A percentile compares a stretch with the other conserved stretches of the same genome.
Conservation (phyloP, 2,797 vertebrate species). For the Danio aesculapii region DNA sequence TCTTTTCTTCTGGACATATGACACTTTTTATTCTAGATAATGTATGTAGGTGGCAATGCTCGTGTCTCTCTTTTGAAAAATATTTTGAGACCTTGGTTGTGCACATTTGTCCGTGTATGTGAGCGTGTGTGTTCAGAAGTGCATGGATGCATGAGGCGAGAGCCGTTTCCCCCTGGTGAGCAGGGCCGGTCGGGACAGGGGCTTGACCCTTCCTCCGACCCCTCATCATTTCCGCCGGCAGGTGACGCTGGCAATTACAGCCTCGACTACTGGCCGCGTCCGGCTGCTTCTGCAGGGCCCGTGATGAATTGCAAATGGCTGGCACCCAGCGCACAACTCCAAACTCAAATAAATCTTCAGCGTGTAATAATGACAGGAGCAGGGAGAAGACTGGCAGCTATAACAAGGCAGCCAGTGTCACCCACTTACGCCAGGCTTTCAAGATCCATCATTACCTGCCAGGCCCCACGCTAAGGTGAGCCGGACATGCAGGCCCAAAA, state of each 20-base stretch:
- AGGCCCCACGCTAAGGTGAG: constrained; percentile 77
- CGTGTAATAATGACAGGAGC: constrained; percentile 91
- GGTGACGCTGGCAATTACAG: constrained; percentile 88
- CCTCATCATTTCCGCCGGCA: constrained; percentile 87
- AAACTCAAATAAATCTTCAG: constrained; percentile 92
- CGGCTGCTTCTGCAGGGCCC: constrained; percentile 79
- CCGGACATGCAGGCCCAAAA: constrained; percentile 85
- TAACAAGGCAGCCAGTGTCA: constrained; percentile 91
- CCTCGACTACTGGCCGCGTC: constrained; percentile 76
- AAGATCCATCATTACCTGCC: constrained; percentile 91
- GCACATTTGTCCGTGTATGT: background rate
- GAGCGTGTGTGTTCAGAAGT: constrained; percentile 10
- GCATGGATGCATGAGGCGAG: constrained; percentile 35
- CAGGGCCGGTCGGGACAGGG: constrained; percentile 50
- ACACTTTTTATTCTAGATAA: too few relatives aligned
- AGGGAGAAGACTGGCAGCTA: constrained; percentile 88
- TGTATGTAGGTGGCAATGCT: background rate
- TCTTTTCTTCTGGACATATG: too few relatives aligned
- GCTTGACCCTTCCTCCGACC: constrained; percentile 72
- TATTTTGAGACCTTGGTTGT: background rate
- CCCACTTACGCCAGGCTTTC: constrained; percentile 83
- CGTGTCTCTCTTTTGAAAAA: constrained; percentile 11
- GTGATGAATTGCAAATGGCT: constrained; percentile 93
- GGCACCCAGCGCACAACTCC: constrained; percentile 82
- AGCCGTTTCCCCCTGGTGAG: constrained; percentile 38